Evolutionary conservation across 2,797 vertebrate species (phyloP).

Genomic region (Dromococcyx pavoninus): DNA sequence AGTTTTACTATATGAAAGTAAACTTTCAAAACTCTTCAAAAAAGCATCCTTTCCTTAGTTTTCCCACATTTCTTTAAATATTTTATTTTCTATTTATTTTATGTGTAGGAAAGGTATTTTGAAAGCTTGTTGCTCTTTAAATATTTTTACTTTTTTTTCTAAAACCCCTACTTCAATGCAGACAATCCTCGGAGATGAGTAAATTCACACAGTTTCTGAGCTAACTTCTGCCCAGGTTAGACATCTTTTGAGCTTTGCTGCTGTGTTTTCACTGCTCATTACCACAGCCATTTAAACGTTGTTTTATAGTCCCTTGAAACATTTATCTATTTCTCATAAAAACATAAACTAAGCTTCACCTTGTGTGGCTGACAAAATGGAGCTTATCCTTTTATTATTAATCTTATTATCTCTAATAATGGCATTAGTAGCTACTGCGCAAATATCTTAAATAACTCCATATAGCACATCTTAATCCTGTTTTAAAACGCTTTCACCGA

Average conservation of each 20-base stretch:
- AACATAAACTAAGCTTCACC: neutral
- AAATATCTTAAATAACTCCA: neutral
- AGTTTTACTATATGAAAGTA: neutral
- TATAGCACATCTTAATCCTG: neutral
- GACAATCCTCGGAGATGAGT: neutral
- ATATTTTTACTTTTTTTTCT: neutral
- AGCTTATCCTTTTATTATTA: conserved; percentile 7
- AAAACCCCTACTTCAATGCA: neutral
- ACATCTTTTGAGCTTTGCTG: neutral
- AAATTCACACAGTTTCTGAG: neutral
- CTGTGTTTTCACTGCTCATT: neutral
- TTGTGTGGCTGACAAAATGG: neutral
- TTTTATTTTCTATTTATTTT: neutral
- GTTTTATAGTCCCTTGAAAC: neutral
- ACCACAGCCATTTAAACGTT: neutral
- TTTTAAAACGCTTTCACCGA: neutral
- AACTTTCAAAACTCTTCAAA: neutral
- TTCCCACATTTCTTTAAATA: neutral
- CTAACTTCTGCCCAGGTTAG: neutral
- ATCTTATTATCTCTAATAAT: neutral
- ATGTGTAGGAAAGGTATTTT: neutral
- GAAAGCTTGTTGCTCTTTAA: neutral
- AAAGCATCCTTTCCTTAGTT: neutral
- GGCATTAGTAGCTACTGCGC: neutral
- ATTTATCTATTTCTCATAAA: neutral